Evolutionary conservation across 2,888 invertebrate species (phyloP).

Genomic region (Chalcosyrphus nemorum): DNA sequence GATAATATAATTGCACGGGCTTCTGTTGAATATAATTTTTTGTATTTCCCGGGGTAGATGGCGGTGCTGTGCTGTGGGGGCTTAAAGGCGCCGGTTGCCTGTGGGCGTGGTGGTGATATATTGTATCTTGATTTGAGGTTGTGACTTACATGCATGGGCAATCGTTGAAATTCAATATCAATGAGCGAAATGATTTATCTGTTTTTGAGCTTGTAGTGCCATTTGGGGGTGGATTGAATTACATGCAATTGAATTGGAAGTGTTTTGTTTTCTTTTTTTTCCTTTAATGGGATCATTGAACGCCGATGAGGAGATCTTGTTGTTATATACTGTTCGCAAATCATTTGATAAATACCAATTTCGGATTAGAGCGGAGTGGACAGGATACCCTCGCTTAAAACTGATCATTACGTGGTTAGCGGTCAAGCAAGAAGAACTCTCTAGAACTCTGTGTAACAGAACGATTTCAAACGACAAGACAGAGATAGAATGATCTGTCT

Average conservation of each 20-base stretch:
- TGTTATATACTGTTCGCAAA: no score
- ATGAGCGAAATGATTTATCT: slow-evolving; percentile 61
- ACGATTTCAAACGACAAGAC: no score
- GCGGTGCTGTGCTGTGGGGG: slow-evolving; percentile 14
- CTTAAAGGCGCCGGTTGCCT: slow-evolving; percentile 45
- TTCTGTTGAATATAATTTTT: slow-evolving; percentile 57
- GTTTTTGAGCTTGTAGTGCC: neutral
- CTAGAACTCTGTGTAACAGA: no score
- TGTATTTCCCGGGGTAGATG: neutral
- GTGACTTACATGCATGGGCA: slow-evolving; percentile 62
- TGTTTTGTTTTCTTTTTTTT: no score
- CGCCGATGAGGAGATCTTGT: no score
- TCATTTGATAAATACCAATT: no score
- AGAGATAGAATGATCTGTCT: no score
- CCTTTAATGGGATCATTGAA: neutral
- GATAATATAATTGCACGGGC: slow-evolving; percentile 71
- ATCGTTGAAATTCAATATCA: slow-evolving; percentile 63
- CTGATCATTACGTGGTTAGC: no score
- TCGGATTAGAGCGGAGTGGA: no score
- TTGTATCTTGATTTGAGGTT: slow-evolving; percentile 62
- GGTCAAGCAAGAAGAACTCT: no score
- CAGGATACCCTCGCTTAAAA: no score
- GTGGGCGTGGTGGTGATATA: slow-evolving; percentile 72
- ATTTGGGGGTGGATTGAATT: neutral
- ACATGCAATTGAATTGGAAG: neutral